Base-by-base conservation (phyloP, 2,797 vertebrate genomes). In the Uromys caudimaculatus region DNA sequence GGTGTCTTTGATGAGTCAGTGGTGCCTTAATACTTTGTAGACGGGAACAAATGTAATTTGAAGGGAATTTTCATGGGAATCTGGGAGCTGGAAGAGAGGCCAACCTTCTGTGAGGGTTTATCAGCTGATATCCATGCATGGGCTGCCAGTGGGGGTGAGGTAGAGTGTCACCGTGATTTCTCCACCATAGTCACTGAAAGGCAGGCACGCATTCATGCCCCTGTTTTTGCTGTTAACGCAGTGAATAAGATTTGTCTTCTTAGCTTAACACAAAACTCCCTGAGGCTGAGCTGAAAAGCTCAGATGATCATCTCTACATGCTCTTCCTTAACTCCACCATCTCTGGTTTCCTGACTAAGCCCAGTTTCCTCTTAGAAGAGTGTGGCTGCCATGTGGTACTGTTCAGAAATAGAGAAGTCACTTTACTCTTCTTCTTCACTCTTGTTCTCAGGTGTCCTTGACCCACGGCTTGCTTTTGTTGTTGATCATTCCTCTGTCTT, bases 1-100 rank as follows among this genome's bases (percentile, higher is more conserved):
- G 93, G 85, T 90, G 84, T 41, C 91, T 97, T 97, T 95, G 91
- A 95, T 89, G 92, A 96, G 91, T 91, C 78, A 93, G 12, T 2
- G 4, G 54, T 60, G 81, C 88, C 86, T 97, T 91, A 93, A 95
- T 93, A 89, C 56, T 79, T 90, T 87, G 58, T 91, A 95, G 93
- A 94, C 47, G 41, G 81, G 91, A 82, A 76, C 83, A 95, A 92
- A 84, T 96, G 83, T 83, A 84, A 95, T 92, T 95, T 76, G 71
- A 95, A 96, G 69, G 67, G 71, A 93, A 93, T 78, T 82, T 88
- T 88, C 50, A 56, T 11, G 23, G 56, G 73, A 90, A 96, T 50
- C 44, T 89, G 79, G 78, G 54, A 85, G 89, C 86, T 73, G 12
- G 86, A 83, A 67, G 85, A 60, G 75, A 14, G 60, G 38, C n/a